phyloP scores from a whole-genome alignment of 2,888 invertebrate species.

The Lasioglossum vierecki region DNA sequence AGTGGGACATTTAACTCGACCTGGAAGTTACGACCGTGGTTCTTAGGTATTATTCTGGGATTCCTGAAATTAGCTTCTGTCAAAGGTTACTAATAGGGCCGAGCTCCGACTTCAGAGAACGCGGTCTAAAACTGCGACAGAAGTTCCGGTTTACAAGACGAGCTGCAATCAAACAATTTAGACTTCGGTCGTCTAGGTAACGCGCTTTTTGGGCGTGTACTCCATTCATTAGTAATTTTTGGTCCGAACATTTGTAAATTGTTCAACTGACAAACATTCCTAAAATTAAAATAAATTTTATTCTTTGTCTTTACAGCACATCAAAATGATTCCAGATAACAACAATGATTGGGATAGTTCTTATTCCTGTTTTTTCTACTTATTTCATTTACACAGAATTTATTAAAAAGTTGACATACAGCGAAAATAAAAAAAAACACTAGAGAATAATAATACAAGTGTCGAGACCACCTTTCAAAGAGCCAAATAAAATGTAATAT shows the following conservation, averaged over 20 bases:
- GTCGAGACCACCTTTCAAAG: not conserved
- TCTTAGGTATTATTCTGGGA: constrained; percentile 5
- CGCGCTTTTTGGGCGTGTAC: not conserved
- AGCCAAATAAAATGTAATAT: not conserved
- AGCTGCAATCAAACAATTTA: not conserved
- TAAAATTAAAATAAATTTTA: not conserved
- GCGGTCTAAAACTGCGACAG: not conserved
- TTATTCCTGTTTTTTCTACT: not conserved
- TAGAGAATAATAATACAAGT: not conserved
- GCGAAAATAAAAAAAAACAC: not conserved
- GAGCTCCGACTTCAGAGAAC: not conserved
- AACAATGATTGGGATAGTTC: not conserved
- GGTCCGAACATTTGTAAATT: not conserved
- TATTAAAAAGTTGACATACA: not conserved
- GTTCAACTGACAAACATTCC: not conserved
- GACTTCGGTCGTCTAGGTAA: not conserved
- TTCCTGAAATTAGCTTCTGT: not conserved
- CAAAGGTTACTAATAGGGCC: not conserved
- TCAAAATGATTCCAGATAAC: not conserved
- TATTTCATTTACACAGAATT: not conserved
- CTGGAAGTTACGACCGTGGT: not conserved
- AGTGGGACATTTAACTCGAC: not conserved
- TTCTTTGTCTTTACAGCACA: not conserved
- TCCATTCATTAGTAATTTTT: not conserved
- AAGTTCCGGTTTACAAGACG: not conserved